phyloP scores from a whole-genome alignment of 2,888 invertebrate species.

The Panorpa germanica region DNA sequence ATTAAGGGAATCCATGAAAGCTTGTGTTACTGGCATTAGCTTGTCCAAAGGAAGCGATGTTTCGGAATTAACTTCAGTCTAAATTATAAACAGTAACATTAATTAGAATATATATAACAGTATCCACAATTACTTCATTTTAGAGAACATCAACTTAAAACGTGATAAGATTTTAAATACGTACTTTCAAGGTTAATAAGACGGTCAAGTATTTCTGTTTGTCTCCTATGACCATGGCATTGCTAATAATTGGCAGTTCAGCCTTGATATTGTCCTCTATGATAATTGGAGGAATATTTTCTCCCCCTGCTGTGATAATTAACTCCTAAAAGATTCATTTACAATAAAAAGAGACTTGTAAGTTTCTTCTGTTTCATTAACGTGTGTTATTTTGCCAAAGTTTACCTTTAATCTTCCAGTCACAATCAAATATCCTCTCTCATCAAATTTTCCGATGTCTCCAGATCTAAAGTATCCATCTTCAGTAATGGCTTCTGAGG shows the following conservation, averaged over 20 bases:
- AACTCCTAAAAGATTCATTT: slow-evolving; percentile 61
- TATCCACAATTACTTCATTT: slow-evolving; percentile 4
- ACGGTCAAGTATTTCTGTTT: slow-evolving; percentile 70
- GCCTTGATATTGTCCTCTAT: slow-evolving; percentile 68
- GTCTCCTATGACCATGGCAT: slow-evolving; percentile 77
- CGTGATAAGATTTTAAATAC: slow-evolving; percentile 7
- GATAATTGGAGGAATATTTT: slow-evolving; percentile 74
- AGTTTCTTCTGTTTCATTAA: no score
- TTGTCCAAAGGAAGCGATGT: slow-evolving; percentile 53
- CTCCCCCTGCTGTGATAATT: slow-evolving; percentile 86
- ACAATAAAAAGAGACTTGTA: no score
- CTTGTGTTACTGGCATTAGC: slow-evolving; percentile 38
- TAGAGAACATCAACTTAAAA: slow-evolving; percentile 4
- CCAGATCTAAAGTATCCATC: slow-evolving; percentile 80
- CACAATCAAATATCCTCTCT: slow-evolving; percentile 51
- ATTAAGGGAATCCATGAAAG: slow-evolving; percentile 53
- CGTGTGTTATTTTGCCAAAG: no score
- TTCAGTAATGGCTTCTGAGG: slow-evolving; percentile 50
- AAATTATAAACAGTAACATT: slow-evolving; percentile 13
- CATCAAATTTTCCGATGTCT: slow-evolving; percentile 65
- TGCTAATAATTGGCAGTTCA: slow-evolving; percentile 56
- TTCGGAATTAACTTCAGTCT: slow-evolving; percentile 56
- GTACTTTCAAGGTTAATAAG: slow-evolving; percentile 69
- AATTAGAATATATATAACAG: slow-evolving; percentile 4
- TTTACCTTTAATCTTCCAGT: slow-evolving; percentile 50